A percentile compares a stretch with the other conserved stretches of the same genome.
phyloP scores from a whole-genome alignment of 1,140 invertebrate species.

The Drosophila pectinifera region DNA sequence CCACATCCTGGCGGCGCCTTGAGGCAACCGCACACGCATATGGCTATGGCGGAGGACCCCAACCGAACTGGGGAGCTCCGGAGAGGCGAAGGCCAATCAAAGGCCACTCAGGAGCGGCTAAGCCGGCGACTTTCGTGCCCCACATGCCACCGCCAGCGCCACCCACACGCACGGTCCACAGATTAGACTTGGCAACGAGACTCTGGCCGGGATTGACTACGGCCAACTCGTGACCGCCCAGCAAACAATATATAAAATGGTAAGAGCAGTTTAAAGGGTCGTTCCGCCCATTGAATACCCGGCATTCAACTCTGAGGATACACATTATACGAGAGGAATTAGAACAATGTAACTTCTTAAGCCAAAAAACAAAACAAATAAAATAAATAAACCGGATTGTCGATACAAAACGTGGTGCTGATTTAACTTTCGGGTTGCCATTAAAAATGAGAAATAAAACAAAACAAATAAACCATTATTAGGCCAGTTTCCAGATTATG shows the following conservation, averaged over 20 bases:
- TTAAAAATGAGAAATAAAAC: too few species aligned
- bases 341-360: too few species aligned
- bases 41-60: conserved; percentile 17
- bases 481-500: too few species aligned
- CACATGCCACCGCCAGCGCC: background rate
- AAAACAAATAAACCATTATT: too few species aligned
- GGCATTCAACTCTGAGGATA: too few species aligned
- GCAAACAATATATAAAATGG: conserved; percentile 12
- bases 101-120: conserved; percentile 57
- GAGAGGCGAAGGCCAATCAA: conserved; percentile 44
- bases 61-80: background rate
- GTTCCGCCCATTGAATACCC: background rate
- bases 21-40: conserved; percentile 48
- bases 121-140: conserved; percentile 50
- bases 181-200: conserved; percentile 58
- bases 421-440: too few species aligned
- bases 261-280: background rate
- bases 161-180: conserved; percentile 56
- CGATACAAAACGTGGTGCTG: too few species aligned
- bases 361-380: too few species aligned
- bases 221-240: conserved; percentile 1
- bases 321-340: too few species aligned
- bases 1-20: conserved; percentile 25
- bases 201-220: conserved; percentile 11
- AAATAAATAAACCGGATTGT: too few species aligned